phyloP scores from a whole-genome alignment of 2,113 vertebrate genomes.

The Alexandromys fortis region DNA sequence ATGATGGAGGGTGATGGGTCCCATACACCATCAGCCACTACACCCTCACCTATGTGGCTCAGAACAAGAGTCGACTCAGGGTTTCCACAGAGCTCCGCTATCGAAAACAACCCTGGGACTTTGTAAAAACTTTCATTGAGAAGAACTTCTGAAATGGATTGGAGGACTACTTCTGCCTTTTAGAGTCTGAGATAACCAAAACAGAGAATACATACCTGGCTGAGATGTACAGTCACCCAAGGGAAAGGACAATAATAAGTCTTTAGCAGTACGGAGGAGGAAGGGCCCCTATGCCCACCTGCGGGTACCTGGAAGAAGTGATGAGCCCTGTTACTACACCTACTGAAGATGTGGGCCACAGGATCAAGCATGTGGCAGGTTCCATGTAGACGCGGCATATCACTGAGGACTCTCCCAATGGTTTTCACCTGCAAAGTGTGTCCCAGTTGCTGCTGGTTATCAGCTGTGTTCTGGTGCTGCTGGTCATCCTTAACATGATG shows the following conservation, averaged over 20 bases:
- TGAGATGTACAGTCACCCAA: constrained; percentile 95
- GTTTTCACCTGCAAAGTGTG: constrained; percentile 94
- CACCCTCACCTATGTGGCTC: constrained; percentile 96
- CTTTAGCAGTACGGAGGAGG: constrained; percentile 89
- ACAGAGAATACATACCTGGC: constrained; percentile 89
- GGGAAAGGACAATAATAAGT: constrained; percentile 84
- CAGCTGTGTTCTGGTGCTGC: constrained; percentile 96
- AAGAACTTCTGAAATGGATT: constrained; percentile 99
- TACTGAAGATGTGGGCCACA: constrained; percentile 95
- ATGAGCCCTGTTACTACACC: constrained; percentile 97
- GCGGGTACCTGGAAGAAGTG: constrained; percentile 94
- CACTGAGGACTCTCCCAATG: constrained; percentile 90
- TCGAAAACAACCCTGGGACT: constrained; percentile 98
- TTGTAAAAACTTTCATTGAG: constrained; percentile 99
- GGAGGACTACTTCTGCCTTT: constrained; percentile 94
- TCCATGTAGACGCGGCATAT: constrained; percentile 97
- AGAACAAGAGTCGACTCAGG: constrained; percentile 98
- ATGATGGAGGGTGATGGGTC: constrained; percentile 90
- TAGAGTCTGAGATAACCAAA: constrained; percentile 96
- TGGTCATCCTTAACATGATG: constrained; percentile 98
- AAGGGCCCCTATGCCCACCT: constrained; percentile 94
- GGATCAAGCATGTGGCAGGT: constrained; percentile 97
- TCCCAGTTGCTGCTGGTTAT: constrained; percentile 97
- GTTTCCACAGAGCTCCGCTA: constrained; percentile 97
- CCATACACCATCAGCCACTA: constrained; percentile 79